Evolutionary conservation across 2,113 vertebrate genomes (phyloP), one percentile per base, ranked within the genome.

Genomic region (Lynx canadensis): DNA sequence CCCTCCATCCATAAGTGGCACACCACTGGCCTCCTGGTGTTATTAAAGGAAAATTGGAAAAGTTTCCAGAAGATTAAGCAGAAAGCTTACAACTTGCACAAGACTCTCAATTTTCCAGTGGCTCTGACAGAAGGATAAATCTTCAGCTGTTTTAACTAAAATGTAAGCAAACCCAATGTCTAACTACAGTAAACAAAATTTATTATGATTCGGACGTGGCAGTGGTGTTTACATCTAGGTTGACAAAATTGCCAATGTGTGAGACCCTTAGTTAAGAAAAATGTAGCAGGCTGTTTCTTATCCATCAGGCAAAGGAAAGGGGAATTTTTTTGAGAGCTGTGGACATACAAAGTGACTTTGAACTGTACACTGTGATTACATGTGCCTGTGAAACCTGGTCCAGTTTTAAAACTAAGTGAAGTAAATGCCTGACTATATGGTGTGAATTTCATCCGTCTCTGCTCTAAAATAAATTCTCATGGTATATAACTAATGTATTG

Each of bases 11-110:
- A 38, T 91, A 96, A 91, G 25, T 74, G 73, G 33, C 21, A 50
- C 1, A 84, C 76, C 50, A 55, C 96, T 4, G 71, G n/a, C 94
- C 7, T 50, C 13, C 85, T 97, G 79, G 74, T 97, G 97, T 29
- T 96, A 79, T 91, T 97, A 68, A 55, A 97, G 82, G 97, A 97
- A 98, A 98, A 95, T 89, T 93, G 81, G 83, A 97, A 98, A 97
- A 88, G 74, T 97, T 97, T 98, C 94, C 95, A 41, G 92, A 97
- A 98, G 81, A 97, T 97, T 97, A 97, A 97, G 95, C 63, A 98
- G 97, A 97, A 98, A 98, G 93, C 36, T 96, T 98, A 89, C 96
- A 36, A 80, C 96, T 91, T 98, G 45, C 97, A 95, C 5, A 2
- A 19, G 73, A 25, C 96, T 97, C 81, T 98, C 89, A 96, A 81